phyloP scores from a whole-genome alignment of 2,797 vertebrate species.

The Garrulus glandarius region DNA sequence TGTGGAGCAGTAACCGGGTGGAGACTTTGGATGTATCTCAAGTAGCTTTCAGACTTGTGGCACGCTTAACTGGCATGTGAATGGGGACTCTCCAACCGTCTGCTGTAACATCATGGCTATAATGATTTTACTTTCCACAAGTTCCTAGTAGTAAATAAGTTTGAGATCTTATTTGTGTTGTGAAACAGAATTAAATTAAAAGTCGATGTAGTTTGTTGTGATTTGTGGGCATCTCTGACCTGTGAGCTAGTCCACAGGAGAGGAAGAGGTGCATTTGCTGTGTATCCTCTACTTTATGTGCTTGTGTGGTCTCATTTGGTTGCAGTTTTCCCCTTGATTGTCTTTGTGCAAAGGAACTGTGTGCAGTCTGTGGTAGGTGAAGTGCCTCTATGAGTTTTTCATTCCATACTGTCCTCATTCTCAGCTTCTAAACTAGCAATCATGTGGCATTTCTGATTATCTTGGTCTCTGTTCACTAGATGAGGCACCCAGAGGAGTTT shows the following conservation, averaged over 20 bases:
- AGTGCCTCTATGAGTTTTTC: background rate
- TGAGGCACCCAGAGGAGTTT: background rate
- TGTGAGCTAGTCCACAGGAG: background rate
- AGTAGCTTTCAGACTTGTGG: background rate
- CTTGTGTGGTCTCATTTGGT: background rate
- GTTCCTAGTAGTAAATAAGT: background rate
- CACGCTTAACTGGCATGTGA: background rate
- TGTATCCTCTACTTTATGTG: accelerated
- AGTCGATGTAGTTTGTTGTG: background rate
- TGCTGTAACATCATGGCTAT: background rate
- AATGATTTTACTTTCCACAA: background rate
- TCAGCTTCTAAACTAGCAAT: background rate
- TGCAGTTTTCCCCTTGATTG: background rate
- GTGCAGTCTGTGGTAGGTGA: background rate
- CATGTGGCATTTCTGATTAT: background rate
- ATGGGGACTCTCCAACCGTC: background rate
- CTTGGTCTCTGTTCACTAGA: background rate
- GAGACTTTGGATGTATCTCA: background rate
- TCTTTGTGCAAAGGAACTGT: background rate
- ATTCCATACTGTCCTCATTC: background rate
- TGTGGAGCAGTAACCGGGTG: background rate
- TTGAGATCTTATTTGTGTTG: background rate
- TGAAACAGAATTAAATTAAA: background rate
- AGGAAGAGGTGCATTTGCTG: background rate
- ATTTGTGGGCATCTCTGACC: background rate